phyloP scores from a whole-genome alignment of 2,797 vertebrate genomes.

The Iguana delicatissima region DNA sequence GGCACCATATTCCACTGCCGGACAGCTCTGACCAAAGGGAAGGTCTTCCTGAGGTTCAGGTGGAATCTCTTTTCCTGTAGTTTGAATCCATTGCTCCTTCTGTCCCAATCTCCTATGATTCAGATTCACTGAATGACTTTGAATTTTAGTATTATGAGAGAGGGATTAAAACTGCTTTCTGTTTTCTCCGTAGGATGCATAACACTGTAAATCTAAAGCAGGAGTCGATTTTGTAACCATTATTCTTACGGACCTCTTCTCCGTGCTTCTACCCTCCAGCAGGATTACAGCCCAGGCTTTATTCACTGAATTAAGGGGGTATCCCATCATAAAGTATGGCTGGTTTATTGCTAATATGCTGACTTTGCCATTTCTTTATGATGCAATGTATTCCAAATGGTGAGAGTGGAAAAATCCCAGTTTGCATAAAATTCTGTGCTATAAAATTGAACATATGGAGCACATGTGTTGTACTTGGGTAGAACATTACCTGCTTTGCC shows the following conservation, averaged over 20 bases:
- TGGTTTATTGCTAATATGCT: conserved; percentile 31
- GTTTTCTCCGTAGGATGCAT: neutral
- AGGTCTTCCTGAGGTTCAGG: no score
- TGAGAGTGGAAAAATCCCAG: conserved; percentile 40
- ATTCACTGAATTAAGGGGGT: neutral
- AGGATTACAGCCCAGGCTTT: neutral
- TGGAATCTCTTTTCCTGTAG: no score
- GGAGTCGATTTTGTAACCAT: neutral
- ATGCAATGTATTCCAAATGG: conserved; percentile 68
- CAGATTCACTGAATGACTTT: neutral
- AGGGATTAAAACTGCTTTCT: neutral
- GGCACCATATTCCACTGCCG: no score
- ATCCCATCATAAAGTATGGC: neutral
- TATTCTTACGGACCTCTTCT: neutral
- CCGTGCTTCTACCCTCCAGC: neutral
- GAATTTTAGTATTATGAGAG: neutral
- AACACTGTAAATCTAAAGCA: neutral
- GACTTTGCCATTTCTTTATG: conserved; percentile 48
- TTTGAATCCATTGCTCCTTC: no score
- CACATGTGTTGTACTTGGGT: conserved; percentile 55
- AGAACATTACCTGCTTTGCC: conserved; percentile 39
- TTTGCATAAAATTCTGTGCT: conserved; percentile 22
- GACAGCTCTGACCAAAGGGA: no score
- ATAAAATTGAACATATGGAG: conserved; percentile 44
- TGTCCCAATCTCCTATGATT: neutral